Evolutionary conservation across 2,888 invertebrate species (phyloP).

Genomic region (Leptopilina drosophilae): DNA sequence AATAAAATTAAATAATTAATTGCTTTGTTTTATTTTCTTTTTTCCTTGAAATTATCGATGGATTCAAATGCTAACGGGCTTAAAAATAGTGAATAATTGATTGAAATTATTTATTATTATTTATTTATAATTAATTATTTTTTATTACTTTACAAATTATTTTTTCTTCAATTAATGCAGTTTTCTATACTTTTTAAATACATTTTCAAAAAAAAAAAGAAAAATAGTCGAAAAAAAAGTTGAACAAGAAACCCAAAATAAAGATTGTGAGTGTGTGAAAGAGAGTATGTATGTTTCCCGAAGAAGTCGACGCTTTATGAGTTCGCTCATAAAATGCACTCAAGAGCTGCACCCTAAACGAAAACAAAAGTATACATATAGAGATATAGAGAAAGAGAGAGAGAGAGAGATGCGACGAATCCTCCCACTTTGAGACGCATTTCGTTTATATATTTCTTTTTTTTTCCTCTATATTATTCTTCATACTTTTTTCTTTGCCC

Average conservation of each 20-base stretch:
- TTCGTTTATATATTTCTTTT: slow-evolving; percentile 48
- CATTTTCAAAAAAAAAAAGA: not conserved
- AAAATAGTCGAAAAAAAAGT: not conserved
- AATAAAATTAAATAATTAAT: too few species aligned
- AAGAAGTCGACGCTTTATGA: slow-evolving; percentile 29
- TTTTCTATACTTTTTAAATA: too few species aligned
- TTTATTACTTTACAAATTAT: too few species aligned
- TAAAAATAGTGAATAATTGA: too few species aligned
- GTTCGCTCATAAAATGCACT: slow-evolving; percentile 39
- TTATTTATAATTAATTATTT: too few species aligned
- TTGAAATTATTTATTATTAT: too few species aligned
- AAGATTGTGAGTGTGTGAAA: not conserved
- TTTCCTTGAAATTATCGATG: too few species aligned
- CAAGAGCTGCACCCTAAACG: slow-evolving; percentile 42
- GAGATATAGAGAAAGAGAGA: too few species aligned
- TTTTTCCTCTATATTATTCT: slow-evolving; percentile 35
- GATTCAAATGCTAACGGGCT: too few species aligned
- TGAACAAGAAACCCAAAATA: slow-evolving; percentile 17
- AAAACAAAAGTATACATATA: slow-evolving; percentile 42
- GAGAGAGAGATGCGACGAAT: slow-evolving; percentile 4
- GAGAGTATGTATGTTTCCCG: not conserved
- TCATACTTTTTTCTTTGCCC: slow-evolving; percentile 51
- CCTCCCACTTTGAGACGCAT: slow-evolving; percentile 36
- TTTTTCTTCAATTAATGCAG: too few species aligned
- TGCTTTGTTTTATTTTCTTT: too few species aligned